These are phyloP conservation scores for Phymastichus coffea DNA, from an alignment of 1,140 invertebrate genomes.

Conservation along the genomic window DNA sequence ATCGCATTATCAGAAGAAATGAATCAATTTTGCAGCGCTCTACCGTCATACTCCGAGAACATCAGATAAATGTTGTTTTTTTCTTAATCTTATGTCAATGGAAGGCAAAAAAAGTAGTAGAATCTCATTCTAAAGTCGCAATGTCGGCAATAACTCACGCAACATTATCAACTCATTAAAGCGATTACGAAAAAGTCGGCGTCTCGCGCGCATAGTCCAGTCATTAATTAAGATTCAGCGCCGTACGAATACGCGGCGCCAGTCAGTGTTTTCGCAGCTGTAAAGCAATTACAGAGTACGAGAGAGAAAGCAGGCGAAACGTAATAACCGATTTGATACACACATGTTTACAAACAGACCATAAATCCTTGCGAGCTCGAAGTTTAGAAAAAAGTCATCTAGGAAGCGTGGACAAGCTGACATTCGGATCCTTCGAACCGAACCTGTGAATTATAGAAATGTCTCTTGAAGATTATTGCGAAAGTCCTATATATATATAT, in stretches of 20 bases:
- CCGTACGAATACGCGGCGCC: background rate
- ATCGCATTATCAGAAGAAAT: too few relatives aligned
- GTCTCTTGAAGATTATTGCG: slow-evolving; percentile 23
- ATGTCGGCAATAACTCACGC: background rate
- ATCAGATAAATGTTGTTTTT: too few relatives aligned
- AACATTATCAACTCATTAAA: slow-evolving; percentile 8
- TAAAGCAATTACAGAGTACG: background rate
- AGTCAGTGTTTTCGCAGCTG: background rate
- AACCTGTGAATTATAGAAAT: slow-evolving; percentile 26
- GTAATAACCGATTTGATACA: slow-evolving; percentile 16
- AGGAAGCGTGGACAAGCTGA: background rate
- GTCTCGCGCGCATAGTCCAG: too few relatives aligned
- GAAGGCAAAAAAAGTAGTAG: too few relatives aligned
- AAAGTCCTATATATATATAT: background rate
- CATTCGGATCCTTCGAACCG: too few relatives aligned
- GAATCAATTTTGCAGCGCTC: too few relatives aligned
- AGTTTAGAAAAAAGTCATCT: slow-evolving; percentile 1
- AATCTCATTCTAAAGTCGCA: too few relatives aligned
- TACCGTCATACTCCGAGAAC: too few relatives aligned
- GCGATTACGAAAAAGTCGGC: background rate
- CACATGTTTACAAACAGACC: slow-evolving; percentile 9
- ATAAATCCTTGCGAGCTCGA: slow-evolving; percentile 7
- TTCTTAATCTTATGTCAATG: too few relatives aligned
- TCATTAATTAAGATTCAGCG: slow-evolving; percentile 9
- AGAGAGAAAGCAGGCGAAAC: background rate